Conservation (phyloP, 2,797 vertebrate genomes). For the Leptodactylus fallax region DNA sequence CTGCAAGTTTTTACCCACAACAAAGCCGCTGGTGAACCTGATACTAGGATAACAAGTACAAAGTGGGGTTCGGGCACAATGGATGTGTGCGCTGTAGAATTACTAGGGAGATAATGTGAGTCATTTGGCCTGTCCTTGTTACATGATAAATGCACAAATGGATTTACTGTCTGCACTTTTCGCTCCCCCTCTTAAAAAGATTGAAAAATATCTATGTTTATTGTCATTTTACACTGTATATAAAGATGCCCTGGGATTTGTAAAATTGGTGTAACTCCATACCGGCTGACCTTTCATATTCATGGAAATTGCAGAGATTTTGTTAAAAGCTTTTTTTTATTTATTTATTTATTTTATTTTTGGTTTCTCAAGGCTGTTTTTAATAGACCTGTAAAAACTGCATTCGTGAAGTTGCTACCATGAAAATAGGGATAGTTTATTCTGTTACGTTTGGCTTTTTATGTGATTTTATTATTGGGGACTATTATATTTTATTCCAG, state of each 20-base stretch:
- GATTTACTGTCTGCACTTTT: conserved; percentile 39
- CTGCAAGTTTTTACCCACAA: background rate
- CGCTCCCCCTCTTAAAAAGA: background rate
- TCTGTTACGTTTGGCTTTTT: background rate
- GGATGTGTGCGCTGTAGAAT: background rate
- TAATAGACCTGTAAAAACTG: background rate
- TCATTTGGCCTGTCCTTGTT: conserved; percentile 48
- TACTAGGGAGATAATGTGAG: conserved; percentile 21
- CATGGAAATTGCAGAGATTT: conserved; percentile 26
- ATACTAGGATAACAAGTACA: background rate
- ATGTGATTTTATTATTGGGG: background rate
- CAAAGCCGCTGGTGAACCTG: background rate
- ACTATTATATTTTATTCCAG: no score
- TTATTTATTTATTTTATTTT: no score
- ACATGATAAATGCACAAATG: conserved; percentile 44
- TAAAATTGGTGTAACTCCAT: conserved; percentile 27
- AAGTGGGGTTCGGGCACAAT: conserved; percentile 20
- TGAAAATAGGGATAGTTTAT: background rate
- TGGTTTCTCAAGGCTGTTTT: conserved; percentile 22
- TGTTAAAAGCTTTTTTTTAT: conserved; percentile 43
- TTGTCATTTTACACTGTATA: conserved; percentile 17
- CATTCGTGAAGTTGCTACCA: background rate
- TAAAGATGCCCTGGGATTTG: conserved; percentile 9
- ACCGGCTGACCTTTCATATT: background rate
- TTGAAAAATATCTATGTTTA: conserved; percentile 26